Evolutionary conservation across 2,797 vertebrate genomes (phyloP).

Genomic region (Mallotus villosus): DNA sequence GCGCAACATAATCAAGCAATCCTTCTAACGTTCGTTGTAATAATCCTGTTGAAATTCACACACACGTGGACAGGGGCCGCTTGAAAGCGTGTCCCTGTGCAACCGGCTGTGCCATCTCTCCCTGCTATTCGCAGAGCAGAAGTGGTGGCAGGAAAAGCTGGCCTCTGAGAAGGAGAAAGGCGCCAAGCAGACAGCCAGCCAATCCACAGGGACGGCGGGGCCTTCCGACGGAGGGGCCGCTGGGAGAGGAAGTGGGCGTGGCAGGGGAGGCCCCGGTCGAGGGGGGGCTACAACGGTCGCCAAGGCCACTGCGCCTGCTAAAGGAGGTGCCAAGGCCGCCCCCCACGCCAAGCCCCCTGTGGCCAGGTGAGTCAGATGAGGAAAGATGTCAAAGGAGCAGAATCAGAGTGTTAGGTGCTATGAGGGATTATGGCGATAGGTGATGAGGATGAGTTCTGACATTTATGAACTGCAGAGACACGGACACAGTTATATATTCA

Average conservation of each 20-base stretch:
- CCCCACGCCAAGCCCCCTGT: constrained; percentile 42
- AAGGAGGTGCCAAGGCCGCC: constrained; percentile 37
- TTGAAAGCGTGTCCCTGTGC: neutral
- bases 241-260: constrained; percentile 38
- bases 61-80: neutral
- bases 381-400: neutral
- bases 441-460: no score
- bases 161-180: constrained; percentile 36
- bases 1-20: neutral
- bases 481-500: no score
- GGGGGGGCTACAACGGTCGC: constrained; percentile 21
- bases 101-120: neutral
- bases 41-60: neutral
- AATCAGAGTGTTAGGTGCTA: neutral
- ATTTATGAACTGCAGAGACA: no score
- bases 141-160: constrained; percentile 65
- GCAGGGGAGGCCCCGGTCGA: constrained; percentile 37
- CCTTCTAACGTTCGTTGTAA: neutral
- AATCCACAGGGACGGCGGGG: constrained; percentile 27
- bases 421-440: no score
- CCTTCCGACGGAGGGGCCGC: constrained; percentile 21
- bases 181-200: constrained; percentile 23
- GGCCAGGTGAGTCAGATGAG: constrained; percentile 50
- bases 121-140: constrained; percentile 58
- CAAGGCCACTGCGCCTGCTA: constrained; percentile 39